phyloP scores from a whole-genome alignment of 2,797 vertebrate species.

The Falco naumanni region DNA sequence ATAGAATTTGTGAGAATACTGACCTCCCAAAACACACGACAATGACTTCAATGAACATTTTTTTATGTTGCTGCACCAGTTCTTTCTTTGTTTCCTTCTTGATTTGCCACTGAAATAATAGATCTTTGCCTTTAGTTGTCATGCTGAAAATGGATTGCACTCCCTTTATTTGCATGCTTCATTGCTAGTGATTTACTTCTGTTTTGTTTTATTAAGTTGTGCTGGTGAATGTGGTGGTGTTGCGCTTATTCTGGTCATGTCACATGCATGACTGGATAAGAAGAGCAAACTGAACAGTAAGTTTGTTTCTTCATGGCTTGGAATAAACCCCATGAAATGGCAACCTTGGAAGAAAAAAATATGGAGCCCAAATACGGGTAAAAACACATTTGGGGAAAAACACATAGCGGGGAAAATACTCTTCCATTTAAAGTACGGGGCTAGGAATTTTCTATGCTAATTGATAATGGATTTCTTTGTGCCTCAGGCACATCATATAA shows the following conservation, averaged over 20 bases:
- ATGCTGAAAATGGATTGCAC: constrained; percentile 38
- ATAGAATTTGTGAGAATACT: background rate
- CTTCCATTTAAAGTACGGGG: background rate
- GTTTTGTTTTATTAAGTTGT: constrained; percentile 56
- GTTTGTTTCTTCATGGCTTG: constrained; percentile 65
- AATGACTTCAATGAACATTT: background rate
- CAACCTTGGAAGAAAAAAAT: constrained; percentile 70
- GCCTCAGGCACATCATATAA: background rate
- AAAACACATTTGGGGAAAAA: background rate
- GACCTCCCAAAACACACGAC: background rate
- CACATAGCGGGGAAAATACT: background rate
- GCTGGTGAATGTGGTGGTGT: constrained; percentile 48
- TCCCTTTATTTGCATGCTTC: constrained; percentile 68
- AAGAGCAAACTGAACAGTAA: constrained; percentile 65
- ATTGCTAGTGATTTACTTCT: constrained; percentile 49
- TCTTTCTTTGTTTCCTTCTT: constrained; percentile 54
- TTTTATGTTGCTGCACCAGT: constrained; percentile 65
- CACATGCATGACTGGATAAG: constrained; percentile 49
- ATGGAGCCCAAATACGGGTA: constrained; percentile 58
- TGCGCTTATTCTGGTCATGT: constrained; percentile 35
- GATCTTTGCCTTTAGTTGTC: constrained; percentile 18
- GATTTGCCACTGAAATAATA: constrained; percentile 32
- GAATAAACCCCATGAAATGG: constrained; percentile 58
- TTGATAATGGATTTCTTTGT: background rate
- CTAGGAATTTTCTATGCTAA: background rate